These are phyloP conservation scores for Ptilonorhynchus violaceus DNA, from an alignment of 2,113 vertebrate genomes.

Conservation along the genomic window DNA sequence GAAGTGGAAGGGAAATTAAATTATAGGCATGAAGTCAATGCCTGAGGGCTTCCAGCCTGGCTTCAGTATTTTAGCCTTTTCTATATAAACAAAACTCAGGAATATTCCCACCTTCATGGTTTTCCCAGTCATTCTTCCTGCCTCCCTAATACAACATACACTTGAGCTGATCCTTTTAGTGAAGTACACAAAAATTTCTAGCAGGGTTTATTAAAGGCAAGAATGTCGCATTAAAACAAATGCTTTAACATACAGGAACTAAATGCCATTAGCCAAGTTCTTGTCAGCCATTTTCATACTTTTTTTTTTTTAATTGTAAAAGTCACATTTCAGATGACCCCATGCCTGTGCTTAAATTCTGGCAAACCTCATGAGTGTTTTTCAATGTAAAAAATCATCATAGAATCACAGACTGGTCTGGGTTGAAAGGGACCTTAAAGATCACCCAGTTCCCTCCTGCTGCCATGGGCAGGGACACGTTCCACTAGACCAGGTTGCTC, in stretches of 20 bases:
- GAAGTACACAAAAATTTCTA: not conserved
- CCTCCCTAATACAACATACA: not conserved
- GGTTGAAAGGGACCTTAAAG: not conserved
- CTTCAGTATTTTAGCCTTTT: not conserved
- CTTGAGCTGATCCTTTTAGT: not conserved
- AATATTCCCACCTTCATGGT: not conserved
- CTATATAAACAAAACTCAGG: not conserved
- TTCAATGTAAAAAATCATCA: not conserved
- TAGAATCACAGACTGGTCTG: not conserved
- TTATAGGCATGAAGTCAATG: not conserved
- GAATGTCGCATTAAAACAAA: not conserved
- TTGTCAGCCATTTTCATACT: not conserved
- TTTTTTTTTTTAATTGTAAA: not conserved
- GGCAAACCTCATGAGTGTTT: not conserved
- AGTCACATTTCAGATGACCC: rapidly evolving
- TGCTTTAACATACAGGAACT: not conserved
- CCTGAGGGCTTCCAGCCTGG: not conserved
- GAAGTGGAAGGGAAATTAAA: not conserved
- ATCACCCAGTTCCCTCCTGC: not conserved
- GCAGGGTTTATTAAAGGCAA: not conserved
- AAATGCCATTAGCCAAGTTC: not conserved
- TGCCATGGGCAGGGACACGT: not conserved
- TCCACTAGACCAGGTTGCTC: not conserved
- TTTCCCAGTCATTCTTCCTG: not conserved
- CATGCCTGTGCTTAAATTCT: not conserved